Conservation (phyloP, 2,888 invertebrate species). For the Melangyna quadrimaculata region DNA sequence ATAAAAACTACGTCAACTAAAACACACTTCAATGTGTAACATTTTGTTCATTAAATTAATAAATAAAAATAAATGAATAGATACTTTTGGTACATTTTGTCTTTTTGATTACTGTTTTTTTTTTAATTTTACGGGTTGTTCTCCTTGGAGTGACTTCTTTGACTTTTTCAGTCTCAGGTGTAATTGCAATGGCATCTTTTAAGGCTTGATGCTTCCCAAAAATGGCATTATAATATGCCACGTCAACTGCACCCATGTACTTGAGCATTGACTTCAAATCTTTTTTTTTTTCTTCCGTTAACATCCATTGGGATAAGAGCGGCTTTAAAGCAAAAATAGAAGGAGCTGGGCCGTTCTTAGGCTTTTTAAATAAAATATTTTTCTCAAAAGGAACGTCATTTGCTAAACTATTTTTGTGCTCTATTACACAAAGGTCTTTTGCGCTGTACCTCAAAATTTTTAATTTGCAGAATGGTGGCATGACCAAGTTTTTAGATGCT, state of each 20-base stretch:
- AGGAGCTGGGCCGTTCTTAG: background rate
- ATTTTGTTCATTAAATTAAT: background rate
- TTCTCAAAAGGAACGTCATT: background rate
- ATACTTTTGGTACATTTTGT: background rate
- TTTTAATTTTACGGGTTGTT: too few relatives aligned
- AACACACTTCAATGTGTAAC: too few relatives aligned
- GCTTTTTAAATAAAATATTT: background rate
- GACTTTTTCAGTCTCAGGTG: too few relatives aligned
- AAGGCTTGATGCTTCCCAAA: background rate
- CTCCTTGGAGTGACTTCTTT: too few relatives aligned
- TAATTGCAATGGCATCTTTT: background rate
- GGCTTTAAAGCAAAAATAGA: slow-evolving; percentile 26
- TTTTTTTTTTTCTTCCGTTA: too few relatives aligned
- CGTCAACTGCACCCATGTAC: too few relatives aligned
- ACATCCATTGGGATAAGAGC: slow-evolving; percentile 22
- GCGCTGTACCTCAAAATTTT: too few relatives aligned
- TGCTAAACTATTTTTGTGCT: background rate
- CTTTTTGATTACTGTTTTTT: background rate
- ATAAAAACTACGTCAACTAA: too few relatives aligned
- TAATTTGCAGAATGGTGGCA: too few relatives aligned
- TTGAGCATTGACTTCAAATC: too few relatives aligned
- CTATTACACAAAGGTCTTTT: background rate
- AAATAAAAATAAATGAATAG: background rate
- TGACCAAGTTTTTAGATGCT: too few relatives aligned
- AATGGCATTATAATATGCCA: too few relatives aligned